Percentiles rank a stretch among this genome's conserved stretches.
These are phyloP conservation scores for Ditylenchus dipsaci DNA, from an alignment of 1,140 invertebrate species.

Conservation along the genomic window DNA sequence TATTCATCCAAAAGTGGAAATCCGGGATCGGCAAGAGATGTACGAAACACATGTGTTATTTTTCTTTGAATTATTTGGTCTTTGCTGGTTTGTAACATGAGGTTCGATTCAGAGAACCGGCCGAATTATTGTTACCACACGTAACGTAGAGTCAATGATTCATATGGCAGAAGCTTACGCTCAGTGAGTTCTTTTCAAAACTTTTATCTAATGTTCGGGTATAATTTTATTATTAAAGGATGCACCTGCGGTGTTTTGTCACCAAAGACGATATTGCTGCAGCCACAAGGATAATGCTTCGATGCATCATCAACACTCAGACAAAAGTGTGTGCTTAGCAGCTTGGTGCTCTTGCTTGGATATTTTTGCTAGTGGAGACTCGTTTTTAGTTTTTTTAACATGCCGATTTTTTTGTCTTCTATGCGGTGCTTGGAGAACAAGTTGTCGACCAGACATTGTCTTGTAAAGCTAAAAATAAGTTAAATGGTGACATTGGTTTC, in stretches of 20 bases:
- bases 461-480: too few species aligned
- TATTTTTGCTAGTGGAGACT: too few species aligned
- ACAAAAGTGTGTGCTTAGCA: slow-evolving; percentile 68
- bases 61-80: neutral
- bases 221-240: slow-evolving; percentile 53
- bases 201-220: neutral
- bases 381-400: too few species aligned
- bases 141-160: slow-evolving; percentile 98
- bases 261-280: slow-evolving; percentile 90
- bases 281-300: slow-evolving; percentile 89
- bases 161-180: slow-evolving; percentile 74
- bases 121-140: slow-evolving; percentile 91
- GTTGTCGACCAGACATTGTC: too few species aligned
- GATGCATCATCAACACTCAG: slow-evolving; percentile 98
- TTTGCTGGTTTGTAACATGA: slow-evolving; percentile 11
- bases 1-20: slow-evolving; percentile 79
- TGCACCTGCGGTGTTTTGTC: slow-evolving; percentile 88
- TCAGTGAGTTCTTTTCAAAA: neutral
- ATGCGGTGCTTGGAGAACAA: too few species aligned
- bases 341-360: neutral
- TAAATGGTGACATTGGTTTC: too few species aligned
- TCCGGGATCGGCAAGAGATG: slow-evolving; percentile 94
- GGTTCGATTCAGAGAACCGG: slow-evolving; percentile 80
- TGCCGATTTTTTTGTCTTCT: too few species aligned
- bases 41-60: slow-evolving; percentile 80